phyloP scores from a whole-genome alignment of 1,140 invertebrate species.

The Pissodes strobi region DNA sequence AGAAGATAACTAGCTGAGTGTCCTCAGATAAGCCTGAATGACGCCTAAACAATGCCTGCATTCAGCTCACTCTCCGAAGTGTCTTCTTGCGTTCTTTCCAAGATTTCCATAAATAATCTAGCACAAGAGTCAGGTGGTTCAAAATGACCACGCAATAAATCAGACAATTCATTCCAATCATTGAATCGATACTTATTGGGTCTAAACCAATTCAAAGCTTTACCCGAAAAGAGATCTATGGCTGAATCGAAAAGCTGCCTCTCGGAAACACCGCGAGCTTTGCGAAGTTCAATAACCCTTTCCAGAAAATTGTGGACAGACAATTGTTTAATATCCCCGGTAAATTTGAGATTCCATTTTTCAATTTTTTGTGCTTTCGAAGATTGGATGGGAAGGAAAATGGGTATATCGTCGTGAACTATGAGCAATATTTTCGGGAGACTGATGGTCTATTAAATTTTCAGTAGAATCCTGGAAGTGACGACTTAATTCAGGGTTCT shows the following conservation, averaged over 20 bases:
- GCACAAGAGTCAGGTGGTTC: conserved; percentile 7
- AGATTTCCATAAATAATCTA: neutral
- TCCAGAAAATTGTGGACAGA: conserved; percentile 10
- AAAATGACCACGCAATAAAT: neutral
- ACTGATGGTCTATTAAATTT: too few relatives aligned
- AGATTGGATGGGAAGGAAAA: too few relatives aligned
- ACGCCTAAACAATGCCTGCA: neutral
- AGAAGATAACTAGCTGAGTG: neutral
- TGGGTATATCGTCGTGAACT: too few relatives aligned
- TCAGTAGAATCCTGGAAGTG: too few relatives aligned
- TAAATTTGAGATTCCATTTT: conserved; percentile 8
- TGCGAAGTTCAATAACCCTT: conserved; percentile 3
- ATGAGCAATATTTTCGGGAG: too few relatives aligned
- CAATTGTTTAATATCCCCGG: neutral
- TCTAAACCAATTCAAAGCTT: conserved; percentile 13
- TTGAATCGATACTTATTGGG: neutral
- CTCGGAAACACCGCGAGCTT: neutral
- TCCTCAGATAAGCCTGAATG: neutral
- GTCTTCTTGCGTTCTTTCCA: neutral
- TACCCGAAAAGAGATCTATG: conserved; percentile 15
- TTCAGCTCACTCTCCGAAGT: neutral
- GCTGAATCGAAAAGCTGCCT: conserved; percentile 9
- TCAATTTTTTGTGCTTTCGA: neutral
- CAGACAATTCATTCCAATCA: neutral
- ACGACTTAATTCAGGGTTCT: too few relatives aligned